Conservation (phyloP, 2,113 vertebrate genomes). For the human (Homo sapiens) region GRCh38 chr3:114606001-114606500, state of each 20-base stretch:
- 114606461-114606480: slow-evolving; percentile 86
- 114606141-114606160: slow-evolving; percentile 64
- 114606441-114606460: slow-evolving; percentile 88
- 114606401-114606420: slow-evolving; percentile 82
- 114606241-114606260: slow-evolving; percentile 78
- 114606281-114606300: slow-evolving; percentile 76
- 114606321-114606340: slow-evolving; percentile 82
- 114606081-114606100: slow-evolving; percentile 21
- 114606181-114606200: slow-evolving; percentile 74
- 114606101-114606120: slow-evolving; percentile 8
- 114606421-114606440: slow-evolving; percentile 87
- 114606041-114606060: background rate
- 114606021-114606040: background rate
- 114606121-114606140: slow-evolving; percentile 56
- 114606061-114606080: background rate
- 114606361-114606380: slow-evolving; percentile 87
- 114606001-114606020: background rate
- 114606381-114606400: slow-evolving; percentile 84
- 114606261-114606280: slow-evolving; percentile 77
- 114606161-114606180: slow-evolving; percentile 61
- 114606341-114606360: slow-evolving; percentile 86
- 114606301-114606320: slow-evolving; percentile 77
- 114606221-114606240: slow-evolving; percentile 78
- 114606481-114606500: slow-evolving; percentile 83
- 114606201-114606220: slow-evolving; percentile 70